Percentiles rank a stretch among this genome's conserved stretches.
Conservation (phyloP, 2,113 vertebrate genomes). For the Theropithecus gelada region DNA sequence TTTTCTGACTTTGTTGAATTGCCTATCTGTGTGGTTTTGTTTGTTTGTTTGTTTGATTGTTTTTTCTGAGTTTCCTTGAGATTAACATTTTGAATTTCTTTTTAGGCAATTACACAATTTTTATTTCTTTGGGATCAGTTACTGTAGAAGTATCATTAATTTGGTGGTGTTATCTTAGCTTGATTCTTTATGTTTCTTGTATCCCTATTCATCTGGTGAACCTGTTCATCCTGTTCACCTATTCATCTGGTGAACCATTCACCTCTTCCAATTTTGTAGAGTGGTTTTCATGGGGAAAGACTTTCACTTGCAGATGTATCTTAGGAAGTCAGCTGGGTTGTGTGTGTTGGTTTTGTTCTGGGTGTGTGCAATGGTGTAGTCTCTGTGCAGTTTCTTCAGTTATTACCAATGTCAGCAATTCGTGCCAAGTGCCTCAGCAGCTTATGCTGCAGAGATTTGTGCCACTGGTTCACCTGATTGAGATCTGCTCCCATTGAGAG, state of each 20-base stretch:
- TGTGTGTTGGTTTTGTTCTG: not conserved
- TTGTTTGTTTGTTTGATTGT: not conserved
- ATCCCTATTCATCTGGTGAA: not conserved
- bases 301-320: not conserved
- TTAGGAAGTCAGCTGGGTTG: not conserved
- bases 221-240: not conserved
- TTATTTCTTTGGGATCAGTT: not conserved
- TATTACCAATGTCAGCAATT: not conserved
- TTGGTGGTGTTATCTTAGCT: not conserved
- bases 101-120: not conserved
- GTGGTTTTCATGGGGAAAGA: not conserved
- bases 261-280: not conserved
- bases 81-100: not conserved
- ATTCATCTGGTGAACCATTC: not conserved
- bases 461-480: not conserved
- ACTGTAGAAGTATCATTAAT: not conserved
- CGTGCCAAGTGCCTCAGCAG: not conserved
- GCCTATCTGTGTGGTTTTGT: not conserved
- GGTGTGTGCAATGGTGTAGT: not conserved
- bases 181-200: not conserved
- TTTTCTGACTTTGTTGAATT: not conserved
- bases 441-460: not conserved
- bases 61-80: not conserved
- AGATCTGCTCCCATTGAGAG: not conserved
- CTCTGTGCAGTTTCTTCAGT: not conserved